Evolutionary conservation across 2,113 vertebrate genomes (phyloP), one percentile per base, ranked within the genome.

Genomic region (Oncorhynchus mykiss): DNA sequence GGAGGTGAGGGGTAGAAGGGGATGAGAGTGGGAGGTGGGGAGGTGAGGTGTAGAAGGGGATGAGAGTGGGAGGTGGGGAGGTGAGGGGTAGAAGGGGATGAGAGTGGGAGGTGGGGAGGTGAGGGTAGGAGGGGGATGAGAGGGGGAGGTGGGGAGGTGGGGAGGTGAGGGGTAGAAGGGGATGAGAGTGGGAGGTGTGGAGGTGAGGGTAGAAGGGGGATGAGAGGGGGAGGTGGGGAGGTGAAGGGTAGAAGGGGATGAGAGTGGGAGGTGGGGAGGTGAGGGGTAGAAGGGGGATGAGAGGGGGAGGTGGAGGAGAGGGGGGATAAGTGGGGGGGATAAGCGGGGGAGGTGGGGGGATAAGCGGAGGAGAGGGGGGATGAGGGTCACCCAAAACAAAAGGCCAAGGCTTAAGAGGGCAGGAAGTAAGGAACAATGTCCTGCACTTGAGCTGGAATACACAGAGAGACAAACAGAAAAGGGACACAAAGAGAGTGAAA

Each of bases 391-490:
- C 75, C 39, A 65, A 80, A 81, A 83, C 67, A 83, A 85, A 79
- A 82, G 77, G 75, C 66, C 62, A 22, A 34, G 31, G 34, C 34
- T 69, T 45, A 51, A 54, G 83, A 79, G 73, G 77, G 80, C 83
- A 87, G 83, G 83, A 87, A 82, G 71, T 71, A 39, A 73, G 75
- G 73, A 87, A 87, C 86, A 87, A 87, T 82, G 57, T 60, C 51
- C 67, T 34, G 75, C 69, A 78, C 77, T 85, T 77, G 69, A 45
- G 60, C 70, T 70, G 12, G 60, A 51, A 73, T 73, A 79, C 78
- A 22, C 5, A 24, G 11, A 64, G 60, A 64, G 3, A 64, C 60
- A 14, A 1, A 51, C 11, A 3, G 49, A 54, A 54, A 18, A 18
- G 4, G 16, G 3, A 18, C 4, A 54, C 14, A 54, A 18, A 16